Percentiles rank a stretch among this genome's conserved stretches.
These are phyloP conservation scores for Aphelenchoides avenae DNA, from an alignment of 1,140 invertebrate genomes.

Conservation along the genomic window DNA sequence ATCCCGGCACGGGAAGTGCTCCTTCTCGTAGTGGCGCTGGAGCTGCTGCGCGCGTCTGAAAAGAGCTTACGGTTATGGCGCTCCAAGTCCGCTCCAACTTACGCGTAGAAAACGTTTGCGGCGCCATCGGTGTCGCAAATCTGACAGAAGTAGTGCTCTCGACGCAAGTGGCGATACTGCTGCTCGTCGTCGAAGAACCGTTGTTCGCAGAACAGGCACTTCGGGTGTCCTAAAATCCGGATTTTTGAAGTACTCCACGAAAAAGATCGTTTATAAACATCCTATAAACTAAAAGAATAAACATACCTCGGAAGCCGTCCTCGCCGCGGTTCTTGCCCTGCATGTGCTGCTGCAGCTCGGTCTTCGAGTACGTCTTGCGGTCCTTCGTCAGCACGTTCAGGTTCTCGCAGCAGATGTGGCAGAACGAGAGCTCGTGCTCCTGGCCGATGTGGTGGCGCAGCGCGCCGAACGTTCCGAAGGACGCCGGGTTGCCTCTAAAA, in stretches of 20 bases:
- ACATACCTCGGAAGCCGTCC: slow-evolving; percentile 31
- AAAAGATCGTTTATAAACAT: slow-evolving; percentile 9
- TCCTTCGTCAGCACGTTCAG: slow-evolving; percentile 44
- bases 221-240: slow-evolving; percentile 42
- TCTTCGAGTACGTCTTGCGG: slow-evolving; percentile 40
- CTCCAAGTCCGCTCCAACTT: not conserved
- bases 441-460: slow-evolving; percentile 38
- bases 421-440: slow-evolving; percentile 41
- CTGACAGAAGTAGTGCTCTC: slow-evolving; percentile 55
- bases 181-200: slow-evolving; percentile 53
- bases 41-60: slow-evolving; percentile 45
- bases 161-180: slow-evolving; percentile 46
- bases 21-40: slow-evolving; percentile 33
- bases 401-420: slow-evolving; percentile 51
- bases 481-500: slow-evolving; percentile 11
- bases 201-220: slow-evolving; percentile 49
- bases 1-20: slow-evolving; percentile 42
- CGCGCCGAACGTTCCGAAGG: slow-evolving; percentile 32
- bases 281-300: slow-evolving; percentile 13
- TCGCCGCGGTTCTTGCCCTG: slow-evolving; percentile 28
- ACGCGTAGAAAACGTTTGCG: slow-evolving; percentile 47
- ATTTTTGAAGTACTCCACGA: not conserved
- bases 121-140: slow-evolving; percentile 51
- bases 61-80: not conserved
- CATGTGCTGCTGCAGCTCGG: slow-evolving; percentile 41